Percentiles rank a stretch among this genome's conserved stretches.
Evolutionary conservation across 2,797 vertebrate genomes (phyloP).

Genomic region (Ciconia nigra): DNA sequence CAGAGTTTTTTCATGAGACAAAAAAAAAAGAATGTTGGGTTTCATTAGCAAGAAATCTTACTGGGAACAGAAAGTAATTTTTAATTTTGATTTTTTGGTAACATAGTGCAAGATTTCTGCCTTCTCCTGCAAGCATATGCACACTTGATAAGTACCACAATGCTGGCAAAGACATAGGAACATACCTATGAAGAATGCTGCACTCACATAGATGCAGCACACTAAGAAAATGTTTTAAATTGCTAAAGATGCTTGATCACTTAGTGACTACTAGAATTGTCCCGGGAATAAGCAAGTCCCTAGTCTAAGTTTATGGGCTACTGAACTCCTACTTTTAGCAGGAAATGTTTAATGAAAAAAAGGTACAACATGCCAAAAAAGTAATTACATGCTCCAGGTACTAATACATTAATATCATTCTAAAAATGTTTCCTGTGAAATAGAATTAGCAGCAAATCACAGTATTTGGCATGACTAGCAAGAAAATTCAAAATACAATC

Average conservation of each 20-base stretch:
- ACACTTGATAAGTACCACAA: neutral
- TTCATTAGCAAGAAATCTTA: neutral
- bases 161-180: neutral
- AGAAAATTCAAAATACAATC: neutral
- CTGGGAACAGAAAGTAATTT: neutral
- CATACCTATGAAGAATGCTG: neutral
- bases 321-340: neutral
- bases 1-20: neutral
- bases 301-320: neutral
- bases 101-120: neutral
- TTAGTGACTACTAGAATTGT: neutral
- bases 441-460: neutral
- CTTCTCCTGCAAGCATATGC: neutral
- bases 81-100: neutral
- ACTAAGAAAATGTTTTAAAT: neutral
- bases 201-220: neutral
- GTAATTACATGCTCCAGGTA: neutral
- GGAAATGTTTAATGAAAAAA: neutral
- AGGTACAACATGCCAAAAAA: neutral
- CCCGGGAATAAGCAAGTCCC: neutral
- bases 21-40: neutral
- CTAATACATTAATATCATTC: neutral
- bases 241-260: neutral
- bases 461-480: neutral
- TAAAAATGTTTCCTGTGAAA: neutral